Conservation (phyloP, 2,888 invertebrate genomes). For the Nephrotoma guestfalica region DNA sequence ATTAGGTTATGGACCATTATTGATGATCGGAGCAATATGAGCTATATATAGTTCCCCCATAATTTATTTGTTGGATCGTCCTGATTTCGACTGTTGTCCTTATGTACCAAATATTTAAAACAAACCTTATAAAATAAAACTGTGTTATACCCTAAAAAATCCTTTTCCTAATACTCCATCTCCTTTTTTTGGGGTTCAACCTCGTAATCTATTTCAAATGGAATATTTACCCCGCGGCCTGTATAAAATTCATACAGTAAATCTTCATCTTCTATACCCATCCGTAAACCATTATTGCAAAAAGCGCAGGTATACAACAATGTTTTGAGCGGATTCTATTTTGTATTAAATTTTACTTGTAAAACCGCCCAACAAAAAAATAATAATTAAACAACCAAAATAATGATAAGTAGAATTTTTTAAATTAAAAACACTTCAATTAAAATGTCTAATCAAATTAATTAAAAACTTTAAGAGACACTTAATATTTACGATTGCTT, state of each 20-base stretch:
- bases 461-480: background rate
- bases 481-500: background rate
- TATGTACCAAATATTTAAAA: background rate
- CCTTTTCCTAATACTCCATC: background rate
- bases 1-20: no score
- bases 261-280: background rate
- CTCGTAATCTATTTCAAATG: background rate
- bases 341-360: background rate
- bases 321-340: background rate
- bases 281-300: background rate
- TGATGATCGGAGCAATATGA: no score
- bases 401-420: background rate
- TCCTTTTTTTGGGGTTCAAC: background rate
- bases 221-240: background rate
- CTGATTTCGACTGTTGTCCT: background rate
- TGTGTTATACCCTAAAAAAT: background rate
- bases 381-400: background rate
- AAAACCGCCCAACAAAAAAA: background rate
- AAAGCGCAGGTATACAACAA: background rate
- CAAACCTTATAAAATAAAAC: background rate
- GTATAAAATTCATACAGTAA: background rate
- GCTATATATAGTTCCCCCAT: no score
- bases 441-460: background rate
- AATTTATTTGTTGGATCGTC: background rate
- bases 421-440: background rate